phyloP scores from a whole-genome alignment of 2,888 invertebrate genomes.

The Ryuthela nishihirai region DNA sequence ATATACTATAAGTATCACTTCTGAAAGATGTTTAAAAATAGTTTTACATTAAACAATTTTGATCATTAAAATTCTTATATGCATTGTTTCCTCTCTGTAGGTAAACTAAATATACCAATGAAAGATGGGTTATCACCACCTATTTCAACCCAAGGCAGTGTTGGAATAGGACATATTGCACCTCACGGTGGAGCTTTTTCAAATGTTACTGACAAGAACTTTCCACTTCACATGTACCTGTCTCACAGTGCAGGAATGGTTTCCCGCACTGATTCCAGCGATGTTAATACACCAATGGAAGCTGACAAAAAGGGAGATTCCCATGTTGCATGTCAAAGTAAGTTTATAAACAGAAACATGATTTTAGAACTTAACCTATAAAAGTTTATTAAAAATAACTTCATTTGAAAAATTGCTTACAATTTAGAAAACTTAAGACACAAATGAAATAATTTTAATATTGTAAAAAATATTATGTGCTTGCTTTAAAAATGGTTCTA shows the following conservation, averaged over 20 bases:
- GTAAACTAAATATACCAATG: slow-evolving; percentile 3
- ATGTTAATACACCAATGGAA: slow-evolving; percentile 28
- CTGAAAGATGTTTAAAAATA: too few species aligned
- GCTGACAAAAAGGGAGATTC: slow-evolving; percentile 26
- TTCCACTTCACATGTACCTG: slow-evolving; percentile 30
- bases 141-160: slow-evolving; percentile 13
- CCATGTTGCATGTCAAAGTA: slow-evolving; percentile 26
- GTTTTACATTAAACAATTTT: too few species aligned
- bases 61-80: too few species aligned
- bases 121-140: slow-evolving; percentile 25
- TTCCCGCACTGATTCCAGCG: slow-evolving; percentile 17
- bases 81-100: background rate
- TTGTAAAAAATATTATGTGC: too few species aligned
- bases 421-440: too few species aligned
- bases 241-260: slow-evolving; percentile 3
- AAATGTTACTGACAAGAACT: slow-evolving; percentile 4
- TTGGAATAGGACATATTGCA: slow-evolving; percentile 12
- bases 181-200: slow-evolving; percentile 15
- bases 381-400: background rate
- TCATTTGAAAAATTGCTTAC: too few species aligned
- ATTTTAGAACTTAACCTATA: background rate
- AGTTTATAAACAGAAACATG: background rate
- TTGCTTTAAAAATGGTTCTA: too few species aligned
- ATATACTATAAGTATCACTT: too few species aligned
- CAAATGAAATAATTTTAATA: too few species aligned